Base-by-base conservation (phyloP, 2,113 vertebrate species). In the Balaenoptera acutorostrata region DNA sequence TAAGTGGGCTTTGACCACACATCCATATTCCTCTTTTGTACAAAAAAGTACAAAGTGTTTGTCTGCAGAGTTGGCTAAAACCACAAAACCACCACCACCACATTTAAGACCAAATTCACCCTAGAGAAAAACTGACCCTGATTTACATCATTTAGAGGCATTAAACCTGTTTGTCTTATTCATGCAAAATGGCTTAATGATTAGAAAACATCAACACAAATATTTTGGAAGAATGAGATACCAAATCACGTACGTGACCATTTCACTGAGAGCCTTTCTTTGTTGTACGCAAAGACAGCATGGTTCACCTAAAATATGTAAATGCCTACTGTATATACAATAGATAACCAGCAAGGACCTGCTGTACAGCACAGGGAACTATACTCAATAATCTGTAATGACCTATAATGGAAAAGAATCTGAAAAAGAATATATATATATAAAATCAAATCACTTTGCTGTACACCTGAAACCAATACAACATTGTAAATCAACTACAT, bases 271-370 rank as follows among this genome's bases (percentile, higher is more conserved):
- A 72, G 27, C 14, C 2, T 61, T 21, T 1, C 20, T 33, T 71
- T 39, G 33, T 6, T 39, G 3, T 8, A 10, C 0, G 2, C 8
- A 1, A 85, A 31, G 18, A 13, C 13, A 41, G 5, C 5, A 1
- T 2, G 2, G 14, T n/a, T 41, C 44, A 29, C 46, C 52, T 44
- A 59, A 29, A 25, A 33, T 21, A 72, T 0, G 52, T 5, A 33
- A n/a, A 61, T 20, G 1, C 27, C 31, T 55, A 23, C 20, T 23
- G 20, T 36, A 55, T 14, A 25, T n/a, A 55, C 25, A 55, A 36
- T 2, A n/a, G 49, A 8, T 8, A 23, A 64, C 25, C 27, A 27
- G n/a, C 31, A 55, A 55, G 3, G 20, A 36, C 1, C 0, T 55
- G 23, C 49, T 55, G 75, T 14, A 13, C 6, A 14, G 49, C 31